A percentile compares a stretch with the other conserved stretches of the same genome.
Conservation (phyloP, 2,888 invertebrate genomes). For the Andrena fulva region DNA sequence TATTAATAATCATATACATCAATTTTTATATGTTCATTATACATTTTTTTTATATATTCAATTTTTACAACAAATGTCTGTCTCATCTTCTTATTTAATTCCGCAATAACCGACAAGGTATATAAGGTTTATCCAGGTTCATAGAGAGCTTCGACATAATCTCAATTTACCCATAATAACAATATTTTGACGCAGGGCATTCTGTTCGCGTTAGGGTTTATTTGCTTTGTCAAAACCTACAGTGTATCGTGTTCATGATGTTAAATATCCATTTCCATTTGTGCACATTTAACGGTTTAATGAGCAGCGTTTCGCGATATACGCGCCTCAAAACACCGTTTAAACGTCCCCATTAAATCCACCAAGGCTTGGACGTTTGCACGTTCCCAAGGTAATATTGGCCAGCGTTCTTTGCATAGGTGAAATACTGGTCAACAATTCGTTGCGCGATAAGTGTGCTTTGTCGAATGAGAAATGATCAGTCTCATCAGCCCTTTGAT, state of each 20-base stretch:
- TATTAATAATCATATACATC: no score
- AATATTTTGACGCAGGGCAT: background rate
- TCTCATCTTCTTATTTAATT: no score
- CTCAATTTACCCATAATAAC: background rate
- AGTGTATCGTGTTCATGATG: constrained; percentile 6
- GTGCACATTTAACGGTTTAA: constrained; percentile 36
- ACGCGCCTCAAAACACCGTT: constrained; percentile 21
- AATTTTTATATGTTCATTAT: no score
- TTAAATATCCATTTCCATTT: constrained; percentile 46
- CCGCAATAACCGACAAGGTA: no score
- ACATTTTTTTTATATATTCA: background rate
- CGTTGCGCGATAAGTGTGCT: background rate
- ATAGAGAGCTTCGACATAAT: no score
- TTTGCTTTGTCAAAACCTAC: background rate
- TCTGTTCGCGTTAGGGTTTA: constrained; percentile 15
- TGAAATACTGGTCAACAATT: constrained; percentile 22
- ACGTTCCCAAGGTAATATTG: background rate
- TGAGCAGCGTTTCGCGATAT: constrained; percentile 17
- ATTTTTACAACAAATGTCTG: background rate
- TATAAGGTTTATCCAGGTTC: no score
- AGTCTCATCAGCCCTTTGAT: background rate
- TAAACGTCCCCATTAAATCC: constrained; percentile 4
- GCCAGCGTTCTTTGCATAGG: constrained; percentile 19
- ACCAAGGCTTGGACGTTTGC: background rate
- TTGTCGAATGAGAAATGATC: background rate